Evolutionary conservation across 2,888 invertebrate genomes (phyloP).

Genomic region (Adelognathus sp.): DNA sequence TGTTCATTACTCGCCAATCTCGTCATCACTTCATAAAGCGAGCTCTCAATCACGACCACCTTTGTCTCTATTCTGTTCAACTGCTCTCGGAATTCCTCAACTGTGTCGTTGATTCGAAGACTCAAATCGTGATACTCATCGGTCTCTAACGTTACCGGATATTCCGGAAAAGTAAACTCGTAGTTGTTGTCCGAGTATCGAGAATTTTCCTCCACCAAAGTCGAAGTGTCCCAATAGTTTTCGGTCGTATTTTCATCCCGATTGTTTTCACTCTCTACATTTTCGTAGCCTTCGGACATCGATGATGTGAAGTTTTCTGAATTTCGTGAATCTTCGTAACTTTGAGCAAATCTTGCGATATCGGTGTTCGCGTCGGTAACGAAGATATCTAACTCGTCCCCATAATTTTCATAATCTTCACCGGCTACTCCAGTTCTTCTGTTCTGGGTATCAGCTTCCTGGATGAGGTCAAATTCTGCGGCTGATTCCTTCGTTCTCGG

Average conservation of each 20-base stretch:
- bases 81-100: conserved; percentile 26
- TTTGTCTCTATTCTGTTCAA: conserved; percentile 43
- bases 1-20: conserved; percentile 15
- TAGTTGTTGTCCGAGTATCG: conserved; percentile 5
- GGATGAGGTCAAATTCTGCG: neutral
- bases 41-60: conserved; percentile 25
- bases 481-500: neutral
- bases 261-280: neutral
- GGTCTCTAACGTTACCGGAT: conserved; percentile 15
- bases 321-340: neutral
- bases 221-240: neutral
- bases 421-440: neutral
- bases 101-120: conserved; percentile 5
- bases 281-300: neutral
- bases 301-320: neutral
- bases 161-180: conserved; percentile 43
- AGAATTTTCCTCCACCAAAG: neutral
- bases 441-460: neutral
- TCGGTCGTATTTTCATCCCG: neutral
- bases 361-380: neutral
- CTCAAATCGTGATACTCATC: neutral
- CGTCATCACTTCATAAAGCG: conserved; percentile 3
- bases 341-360: neutral
- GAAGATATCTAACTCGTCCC: conserved; percentile 5
- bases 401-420: neutral